Conservation (phyloP, 2,888 invertebrate species). For the Lithophane semibrunnea region DNA sequence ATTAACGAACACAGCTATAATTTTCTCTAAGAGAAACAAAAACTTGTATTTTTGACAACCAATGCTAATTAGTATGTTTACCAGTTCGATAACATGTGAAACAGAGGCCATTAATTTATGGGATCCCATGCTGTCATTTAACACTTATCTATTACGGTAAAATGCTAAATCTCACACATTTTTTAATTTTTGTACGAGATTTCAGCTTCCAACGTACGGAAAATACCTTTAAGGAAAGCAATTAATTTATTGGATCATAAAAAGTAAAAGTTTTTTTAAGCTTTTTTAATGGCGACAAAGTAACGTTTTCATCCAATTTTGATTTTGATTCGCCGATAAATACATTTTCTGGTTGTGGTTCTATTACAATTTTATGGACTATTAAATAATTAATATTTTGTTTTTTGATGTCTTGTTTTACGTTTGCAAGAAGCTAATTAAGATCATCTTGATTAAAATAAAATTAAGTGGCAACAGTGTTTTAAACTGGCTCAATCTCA, state of each 20-base stretch:
- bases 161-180: slow-evolving; percentile 73
- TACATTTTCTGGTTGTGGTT: slow-evolving; percentile 53
- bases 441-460: slow-evolving; percentile 22
- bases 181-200: slow-evolving; percentile 65
- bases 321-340: slow-evolving; percentile 37
- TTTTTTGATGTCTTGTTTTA: slow-evolving; percentile 39
- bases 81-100: slow-evolving; percentile 57
- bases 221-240: slow-evolving; percentile 55
- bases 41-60: slow-evolving; percentile 61
- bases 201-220: slow-evolving; percentile 70
- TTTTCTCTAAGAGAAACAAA: slow-evolving; percentile 30
- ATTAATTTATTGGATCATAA: slow-evolving; percentile 50
- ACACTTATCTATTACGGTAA: slow-evolving; percentile 69
- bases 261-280: slow-evolving; percentile 65
- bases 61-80: slow-evolving; percentile 60
- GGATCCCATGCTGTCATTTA: slow-evolving; percentile 46
- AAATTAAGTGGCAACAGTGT: background rate
- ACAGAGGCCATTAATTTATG: slow-evolving; percentile 58
- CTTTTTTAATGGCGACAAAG: slow-evolving; percentile 63
- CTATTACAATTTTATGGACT: slow-evolving; percentile 29
- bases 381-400: slow-evolving; percentile 18
- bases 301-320: slow-evolving; percentile 57
- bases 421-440: slow-evolving; percentile 15
- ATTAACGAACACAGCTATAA: slow-evolving; percentile 41
- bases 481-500: background rate